A percentile compares a stretch with the other conserved stretches of the same genome.
Conservation (phyloP, 2,888 invertebrate species). For the Phengaris alcon region DNA sequence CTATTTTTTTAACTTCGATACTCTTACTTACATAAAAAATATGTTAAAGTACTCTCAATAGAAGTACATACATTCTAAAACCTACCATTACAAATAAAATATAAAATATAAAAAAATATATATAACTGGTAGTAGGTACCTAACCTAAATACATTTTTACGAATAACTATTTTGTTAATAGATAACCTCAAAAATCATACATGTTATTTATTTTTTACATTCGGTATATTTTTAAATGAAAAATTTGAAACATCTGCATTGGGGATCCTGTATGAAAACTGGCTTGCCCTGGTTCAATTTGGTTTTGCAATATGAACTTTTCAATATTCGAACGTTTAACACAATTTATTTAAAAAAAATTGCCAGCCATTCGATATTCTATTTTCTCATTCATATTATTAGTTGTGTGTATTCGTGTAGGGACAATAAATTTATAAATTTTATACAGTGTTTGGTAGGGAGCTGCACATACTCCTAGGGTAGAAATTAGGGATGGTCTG, state of each 20-base stretch:
- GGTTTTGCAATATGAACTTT: conserved; percentile 27
- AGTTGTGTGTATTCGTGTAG: too few species aligned
- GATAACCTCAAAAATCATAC: not conserved
- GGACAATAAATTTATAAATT: too few species aligned
- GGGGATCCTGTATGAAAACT: conserved; percentile 15
- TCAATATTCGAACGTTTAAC: conserved; percentile 25
- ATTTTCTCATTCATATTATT: not conserved
- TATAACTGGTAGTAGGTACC: too few species aligned
- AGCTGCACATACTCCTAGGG: too few species aligned
- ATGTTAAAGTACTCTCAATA: too few species aligned
- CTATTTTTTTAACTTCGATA: too few species aligned
- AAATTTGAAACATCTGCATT: conserved; percentile 28
- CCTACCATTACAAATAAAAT: too few species aligned
- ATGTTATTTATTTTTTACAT: not conserved
- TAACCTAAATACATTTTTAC: not conserved
- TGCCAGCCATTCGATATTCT: not conserved
- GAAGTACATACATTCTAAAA: too few species aligned
- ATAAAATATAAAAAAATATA: too few species aligned
- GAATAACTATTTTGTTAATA: not conserved
- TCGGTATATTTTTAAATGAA: not conserved
- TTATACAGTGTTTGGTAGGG: too few species aligned
- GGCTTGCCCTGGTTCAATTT: conserved; percentile 22
- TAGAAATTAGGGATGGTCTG: too few species aligned
- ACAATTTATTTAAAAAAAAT: not conserved
- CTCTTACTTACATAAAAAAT: too few species aligned